A percentile compares a stretch with the other conserved stretches of the same genome.
These are phyloP conservation scores for Dipodomys ordii DNA, from an alignment of 2,113 vertebrate genomes.

Conservation along the genomic window DNA sequence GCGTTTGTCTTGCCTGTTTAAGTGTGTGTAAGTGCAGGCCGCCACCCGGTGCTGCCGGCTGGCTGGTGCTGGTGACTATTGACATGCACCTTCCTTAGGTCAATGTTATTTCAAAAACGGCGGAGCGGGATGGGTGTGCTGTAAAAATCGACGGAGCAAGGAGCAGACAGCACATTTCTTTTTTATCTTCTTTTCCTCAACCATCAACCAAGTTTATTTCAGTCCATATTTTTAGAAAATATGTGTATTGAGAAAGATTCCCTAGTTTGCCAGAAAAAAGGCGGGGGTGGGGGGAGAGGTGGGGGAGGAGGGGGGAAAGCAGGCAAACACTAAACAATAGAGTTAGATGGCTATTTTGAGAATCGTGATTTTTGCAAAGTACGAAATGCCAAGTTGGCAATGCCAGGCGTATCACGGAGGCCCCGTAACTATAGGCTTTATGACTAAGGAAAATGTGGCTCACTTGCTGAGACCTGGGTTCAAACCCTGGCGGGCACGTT, in stretches of 20 bases:
- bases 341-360: not conserved
- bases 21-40: not conserved
- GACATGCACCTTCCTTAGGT: not conserved
- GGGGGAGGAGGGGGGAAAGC: not conserved
- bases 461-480: not conserved
- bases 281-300: no score
- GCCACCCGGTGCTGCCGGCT: accelerated
- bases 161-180: not conserved
- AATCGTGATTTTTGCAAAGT: not conserved
- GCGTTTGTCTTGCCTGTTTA: not conserved
- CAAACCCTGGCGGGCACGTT: not conserved
- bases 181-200: not conserved
- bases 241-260: slow-evolving; percentile 59
- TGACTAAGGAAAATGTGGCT: not conserved
- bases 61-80: no score
- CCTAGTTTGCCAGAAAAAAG: not conserved
- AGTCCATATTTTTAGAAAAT: slow-evolving; percentile 3
- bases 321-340: not conserved
- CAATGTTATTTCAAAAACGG: slow-evolving; percentile 44
- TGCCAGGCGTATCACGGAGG: not conserved
- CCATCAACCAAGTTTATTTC: slow-evolving; percentile 13
- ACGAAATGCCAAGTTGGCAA: not conserved
- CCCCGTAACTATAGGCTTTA: not conserved
- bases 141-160: not conserved
- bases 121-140: slow-evolving; percentile 38